Evolutionary conservation across 1,140 invertebrate species (phyloP), one percentile per base, ranked within the genome.

Genomic region (Ceratitis capitata): DNA sequence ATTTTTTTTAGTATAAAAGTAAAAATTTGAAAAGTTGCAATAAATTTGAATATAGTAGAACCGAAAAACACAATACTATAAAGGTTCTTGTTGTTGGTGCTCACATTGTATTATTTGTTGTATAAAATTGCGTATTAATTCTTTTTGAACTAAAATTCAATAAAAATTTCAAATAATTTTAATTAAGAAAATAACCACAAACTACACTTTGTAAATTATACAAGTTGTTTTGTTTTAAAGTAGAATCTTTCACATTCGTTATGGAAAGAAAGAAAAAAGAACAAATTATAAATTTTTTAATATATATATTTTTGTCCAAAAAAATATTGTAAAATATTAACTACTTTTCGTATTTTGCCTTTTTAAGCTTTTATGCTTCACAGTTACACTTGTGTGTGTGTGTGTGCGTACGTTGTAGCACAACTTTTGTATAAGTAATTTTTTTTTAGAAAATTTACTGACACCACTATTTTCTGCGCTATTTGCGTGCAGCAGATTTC

Each of bases 1-100:
- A 32, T 47, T 3, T 35, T 14, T 47, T 84, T 84, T 69, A 7
- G 16, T 64, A 47, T 7, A 53, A 23, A 74, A 53, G n/a, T 29
- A 69, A 32, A 84, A 45, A 61, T 3, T 61, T n/a, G n/a, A n/a
- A n/a, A n/a, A 32, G 12, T 61, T 19, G 16, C 5, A 39, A 32
- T 69, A 69, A 19, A 61, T 12, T 16, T 61, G 26, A 32, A 74
- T 45, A 42, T n/a, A 45, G 39, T n/a, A 29, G 39, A 78, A 78
- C 69, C 69, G 42, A 45, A 69, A 45, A 35, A 6, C 69, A 16
- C 29, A 6, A 6, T 23, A 78, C 23, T 45, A 39, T 7, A 45
- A 78, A 78, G 69, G 69, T 78, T 78, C 39, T 42, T 39, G 69
- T 78, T 78, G 69, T 78, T 78, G 69, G 69, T 78, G 69, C 69